Conservation (phyloP, 2,113 vertebrate species). For the Phylloscopus trochilus region DNA sequence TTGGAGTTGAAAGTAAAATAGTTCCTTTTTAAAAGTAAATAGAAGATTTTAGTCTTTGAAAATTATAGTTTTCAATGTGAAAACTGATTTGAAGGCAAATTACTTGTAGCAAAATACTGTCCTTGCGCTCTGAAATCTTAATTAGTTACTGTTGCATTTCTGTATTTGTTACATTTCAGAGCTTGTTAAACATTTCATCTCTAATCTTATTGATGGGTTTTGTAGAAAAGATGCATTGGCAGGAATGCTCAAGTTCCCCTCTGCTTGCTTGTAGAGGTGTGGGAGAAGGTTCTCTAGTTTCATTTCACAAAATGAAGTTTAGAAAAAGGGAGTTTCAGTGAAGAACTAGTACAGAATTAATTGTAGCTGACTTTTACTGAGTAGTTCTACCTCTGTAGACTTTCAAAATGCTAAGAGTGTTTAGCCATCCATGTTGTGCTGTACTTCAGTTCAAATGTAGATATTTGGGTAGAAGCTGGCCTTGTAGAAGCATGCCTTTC, state of each 20-base stretch:
- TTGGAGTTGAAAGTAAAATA: not conserved
- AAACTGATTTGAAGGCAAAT: not conserved
- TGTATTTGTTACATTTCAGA: not conserved
- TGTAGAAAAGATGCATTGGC: not conserved
- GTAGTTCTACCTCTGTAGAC: not conserved
- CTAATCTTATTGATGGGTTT: not conserved
- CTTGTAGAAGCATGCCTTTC: not conserved
- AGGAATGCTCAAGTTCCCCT: not conserved
- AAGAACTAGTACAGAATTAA: not conserved
- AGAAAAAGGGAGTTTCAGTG: accelerated
- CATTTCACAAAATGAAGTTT: not conserved
- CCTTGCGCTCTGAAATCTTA: not conserved
- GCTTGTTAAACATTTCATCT: not conserved
- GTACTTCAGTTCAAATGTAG: not conserved
- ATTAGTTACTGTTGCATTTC: not conserved
- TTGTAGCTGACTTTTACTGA: not conserved
- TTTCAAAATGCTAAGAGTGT: not conserved
- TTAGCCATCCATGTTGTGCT: not conserved
- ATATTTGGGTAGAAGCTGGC: not conserved
- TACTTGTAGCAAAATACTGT: not conserved
- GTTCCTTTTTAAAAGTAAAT: not conserved
- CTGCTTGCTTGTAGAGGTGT: not conserved
- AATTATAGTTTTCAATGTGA: not conserved
- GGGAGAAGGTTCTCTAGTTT: not conserved
- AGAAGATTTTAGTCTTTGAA: not conserved